Percentiles rank a stretch among this genome's conserved stretches.
Evolutionary conservation across 2,888 invertebrate genomes (phyloP).

Genomic region (Ormyrus thymus): DNA sequence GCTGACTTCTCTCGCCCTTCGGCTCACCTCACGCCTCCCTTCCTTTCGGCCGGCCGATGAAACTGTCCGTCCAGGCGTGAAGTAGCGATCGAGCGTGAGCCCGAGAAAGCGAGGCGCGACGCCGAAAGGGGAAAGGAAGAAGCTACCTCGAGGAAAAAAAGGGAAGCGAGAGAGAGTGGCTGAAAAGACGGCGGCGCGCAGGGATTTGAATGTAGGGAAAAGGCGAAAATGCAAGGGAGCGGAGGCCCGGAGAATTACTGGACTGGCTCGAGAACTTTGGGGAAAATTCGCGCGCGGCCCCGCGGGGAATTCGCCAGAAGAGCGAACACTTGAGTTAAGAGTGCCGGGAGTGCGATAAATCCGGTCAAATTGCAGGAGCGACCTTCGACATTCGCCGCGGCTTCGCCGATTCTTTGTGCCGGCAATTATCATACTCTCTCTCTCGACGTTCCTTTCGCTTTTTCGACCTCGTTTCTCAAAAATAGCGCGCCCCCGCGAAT

Average conservation of each 20-base stretch:
- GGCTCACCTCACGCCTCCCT: conserved; percentile 15
- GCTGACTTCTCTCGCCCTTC: conserved; percentile 9
- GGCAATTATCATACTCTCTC: conserved; percentile 40
- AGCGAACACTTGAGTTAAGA: conserved; percentile 62
- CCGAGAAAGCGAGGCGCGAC: conserved; percentile 14
- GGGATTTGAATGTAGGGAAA: conserved; percentile 34
- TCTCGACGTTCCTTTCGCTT: neutral
- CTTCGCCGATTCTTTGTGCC: conserved; percentile 12
- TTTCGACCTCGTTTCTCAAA: conserved; percentile 23
- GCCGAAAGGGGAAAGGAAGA: neutral
- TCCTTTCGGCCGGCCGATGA: conserved; percentile 43
- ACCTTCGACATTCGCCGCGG: conserved; percentile 62
- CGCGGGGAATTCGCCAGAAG: conserved; percentile 45
- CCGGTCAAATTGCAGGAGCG: conserved; percentile 66
- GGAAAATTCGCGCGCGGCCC: conserved; percentile 59
- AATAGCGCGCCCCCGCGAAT: neutral
- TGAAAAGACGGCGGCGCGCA: neutral
- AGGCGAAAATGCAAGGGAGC: neutral
- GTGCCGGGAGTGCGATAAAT: conserved; percentile 65
- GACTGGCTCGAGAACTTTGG: conserved; percentile 42
- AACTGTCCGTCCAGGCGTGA: conserved; percentile 58
- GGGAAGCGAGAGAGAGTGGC: neutral
- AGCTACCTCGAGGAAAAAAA: conserved; percentile 15
- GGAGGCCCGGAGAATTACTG: conserved; percentile 50
- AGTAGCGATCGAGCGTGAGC: conserved; percentile 58